Evolutionary conservation across 2,113 vertebrate species (phyloP).

Genomic region (Smithornis capensis): DNA sequence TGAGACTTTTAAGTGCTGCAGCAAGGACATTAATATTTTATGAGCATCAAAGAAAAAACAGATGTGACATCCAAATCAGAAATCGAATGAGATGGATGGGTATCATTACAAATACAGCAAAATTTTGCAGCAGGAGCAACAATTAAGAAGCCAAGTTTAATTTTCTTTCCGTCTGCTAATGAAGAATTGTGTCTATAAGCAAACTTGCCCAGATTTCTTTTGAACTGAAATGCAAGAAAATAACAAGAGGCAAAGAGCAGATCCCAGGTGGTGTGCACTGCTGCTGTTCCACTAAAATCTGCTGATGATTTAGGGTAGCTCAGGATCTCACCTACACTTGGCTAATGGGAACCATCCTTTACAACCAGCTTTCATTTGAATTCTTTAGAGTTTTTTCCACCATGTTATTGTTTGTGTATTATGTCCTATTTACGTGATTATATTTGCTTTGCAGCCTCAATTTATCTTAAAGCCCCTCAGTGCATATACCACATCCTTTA

Average conservation of each 20-base stretch:
- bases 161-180: conserved; percentile 4
- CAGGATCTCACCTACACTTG: not conserved
- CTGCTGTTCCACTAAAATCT: not conserved
- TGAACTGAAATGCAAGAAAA: not conserved
- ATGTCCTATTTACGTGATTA: not conserved
- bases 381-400: not conserved
- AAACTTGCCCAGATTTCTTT: not conserved
- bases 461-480: not conserved
- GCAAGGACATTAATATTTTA: conserved; percentile 59
- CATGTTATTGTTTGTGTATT: not conserved
- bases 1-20: conserved; percentile 33
- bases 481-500: not conserved
- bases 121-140: conserved; percentile 5
- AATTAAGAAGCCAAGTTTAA: not conserved
- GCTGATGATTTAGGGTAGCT: not conserved
- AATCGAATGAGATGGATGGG: not conserved
- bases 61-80: conserved; percentile 32
- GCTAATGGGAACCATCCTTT: not conserved
- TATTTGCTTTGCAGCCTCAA: not conserved
- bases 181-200: not conserved
- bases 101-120: not conserved
- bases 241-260: not conserved
- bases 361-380: not conserved
- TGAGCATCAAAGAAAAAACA: not conserved
- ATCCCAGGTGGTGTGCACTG: not conserved